phyloP scores from a whole-genome alignment of 2,888 invertebrate genomes.

The Bhutanitis thaidina region DNA sequence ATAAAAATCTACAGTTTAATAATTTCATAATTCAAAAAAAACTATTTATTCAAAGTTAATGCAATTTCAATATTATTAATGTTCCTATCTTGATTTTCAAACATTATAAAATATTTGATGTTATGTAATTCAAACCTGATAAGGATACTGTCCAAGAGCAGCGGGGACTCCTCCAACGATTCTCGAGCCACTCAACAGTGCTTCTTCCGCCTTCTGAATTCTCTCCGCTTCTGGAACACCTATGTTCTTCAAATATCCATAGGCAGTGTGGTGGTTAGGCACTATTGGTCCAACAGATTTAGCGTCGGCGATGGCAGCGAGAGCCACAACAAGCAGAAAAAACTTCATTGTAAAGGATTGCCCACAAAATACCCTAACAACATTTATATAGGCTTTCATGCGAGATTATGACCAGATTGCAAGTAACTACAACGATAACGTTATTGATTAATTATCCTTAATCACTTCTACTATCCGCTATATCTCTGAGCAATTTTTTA shows the following conservation, averaged over 20 bases:
- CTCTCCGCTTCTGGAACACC: conserved; percentile 37
- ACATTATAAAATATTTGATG: too few relatives aligned
- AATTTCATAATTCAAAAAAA: too few relatives aligned
- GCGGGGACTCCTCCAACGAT: conserved; percentile 42
- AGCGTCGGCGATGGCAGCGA: conserved; percentile 25
- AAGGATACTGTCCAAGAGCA: conserved; percentile 33
- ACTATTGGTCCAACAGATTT: conserved; percentile 16
- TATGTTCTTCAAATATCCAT: conserved; percentile 35
- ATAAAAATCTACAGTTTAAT: background rate
- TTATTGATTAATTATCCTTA: conserved; percentile 10
- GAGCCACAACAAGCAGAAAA: conserved; percentile 25
- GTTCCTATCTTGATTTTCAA: too few relatives aligned
- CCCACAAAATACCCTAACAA: background rate
- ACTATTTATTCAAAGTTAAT: background rate
- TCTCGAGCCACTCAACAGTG: conserved; percentile 26
- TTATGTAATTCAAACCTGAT: conserved; percentile 30
- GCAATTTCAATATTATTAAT: too few relatives aligned
- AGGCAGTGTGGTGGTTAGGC: conserved; percentile 27
- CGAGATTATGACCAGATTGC: conserved; percentile 3
- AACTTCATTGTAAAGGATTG: conserved; percentile 26
- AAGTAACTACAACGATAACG: conserved; percentile 2
- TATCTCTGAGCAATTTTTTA: conserved; percentile 1
- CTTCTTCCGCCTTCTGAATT: conserved; percentile 34
- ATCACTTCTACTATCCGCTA: background rate
- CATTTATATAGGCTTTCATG: conserved; percentile 12